Evolutionary conservation across 2,888 invertebrate species (phyloP).

Genomic region (Odontomyia ornata): DNA sequence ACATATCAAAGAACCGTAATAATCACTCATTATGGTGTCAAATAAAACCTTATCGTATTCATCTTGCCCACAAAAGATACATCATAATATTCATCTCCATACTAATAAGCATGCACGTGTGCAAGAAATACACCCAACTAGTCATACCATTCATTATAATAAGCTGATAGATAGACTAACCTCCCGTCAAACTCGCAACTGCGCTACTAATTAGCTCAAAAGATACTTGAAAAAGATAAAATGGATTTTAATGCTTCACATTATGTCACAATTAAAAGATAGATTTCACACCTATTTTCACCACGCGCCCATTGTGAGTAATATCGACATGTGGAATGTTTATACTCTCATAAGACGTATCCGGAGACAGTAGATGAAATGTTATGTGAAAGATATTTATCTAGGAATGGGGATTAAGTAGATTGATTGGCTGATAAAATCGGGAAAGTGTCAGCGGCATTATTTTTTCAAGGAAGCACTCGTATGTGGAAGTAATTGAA

Average conservation of each 20-base stretch:
- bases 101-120: no score
- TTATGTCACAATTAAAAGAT: not conserved
- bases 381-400: not conserved
- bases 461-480: not conserved
- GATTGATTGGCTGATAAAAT: not conserved
- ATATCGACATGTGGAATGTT: not conserved
- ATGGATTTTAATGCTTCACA: not conserved
- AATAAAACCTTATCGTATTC: not conserved
- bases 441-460: not conserved
- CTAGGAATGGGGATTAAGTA: not conserved
- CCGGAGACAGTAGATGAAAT: not conserved
- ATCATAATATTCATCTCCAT: not conserved
- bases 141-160: not conserved
- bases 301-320: not conserved
- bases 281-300: not conserved
- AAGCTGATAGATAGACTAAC: not conserved
- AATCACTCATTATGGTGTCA: not conserved
- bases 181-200: not conserved
- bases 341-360: not conserved
- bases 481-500: not conserved
- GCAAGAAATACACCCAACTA: no score
- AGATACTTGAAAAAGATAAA: not conserved
- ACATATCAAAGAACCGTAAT: no score
- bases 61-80: not conserved
- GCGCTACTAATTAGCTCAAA: not conserved